Percentiles rank a stretch among this genome's conserved stretches.
phyloP scores from a whole-genome alignment of 2,797 vertebrate species.

The Mycteria americana region DNA sequence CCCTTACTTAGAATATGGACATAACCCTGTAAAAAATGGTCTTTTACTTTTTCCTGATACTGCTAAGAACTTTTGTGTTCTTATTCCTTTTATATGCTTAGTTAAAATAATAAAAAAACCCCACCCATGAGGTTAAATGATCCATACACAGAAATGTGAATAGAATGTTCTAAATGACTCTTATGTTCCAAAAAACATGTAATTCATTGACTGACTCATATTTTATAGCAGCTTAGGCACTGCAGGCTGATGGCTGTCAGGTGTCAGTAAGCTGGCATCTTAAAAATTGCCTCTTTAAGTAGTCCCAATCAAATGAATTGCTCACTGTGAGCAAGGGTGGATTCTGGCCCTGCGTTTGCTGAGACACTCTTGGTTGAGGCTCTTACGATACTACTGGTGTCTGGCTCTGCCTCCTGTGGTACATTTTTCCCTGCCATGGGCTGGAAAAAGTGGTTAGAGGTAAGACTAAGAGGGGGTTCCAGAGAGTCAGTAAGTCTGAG shows the following conservation, averaged over 20 bases:
- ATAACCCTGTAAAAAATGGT: background rate
- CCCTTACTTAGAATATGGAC: background rate
- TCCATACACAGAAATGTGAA: slow-evolving; percentile 15
- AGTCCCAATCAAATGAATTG: slow-evolving; percentile 38
- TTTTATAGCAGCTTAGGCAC: slow-evolving; percentile 10
- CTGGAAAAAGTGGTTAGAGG: slow-evolving; percentile 70
- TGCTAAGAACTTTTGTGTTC: background rate
- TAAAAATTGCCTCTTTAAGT: slow-evolving; percentile 26
- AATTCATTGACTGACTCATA: slow-evolving; percentile 51
- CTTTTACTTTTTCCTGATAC: background rate
- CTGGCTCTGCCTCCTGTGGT: slow-evolving; percentile 66
- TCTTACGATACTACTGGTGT: slow-evolving; percentile 51
- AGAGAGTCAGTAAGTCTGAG: slow-evolving; percentile 67
- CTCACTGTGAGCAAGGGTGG: slow-evolving; percentile 51
- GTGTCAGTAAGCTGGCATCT: slow-evolving; percentile 32
- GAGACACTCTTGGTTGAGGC: slow-evolving; percentile 43
- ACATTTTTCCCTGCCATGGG: slow-evolving; percentile 58
- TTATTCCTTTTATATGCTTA: background rate
- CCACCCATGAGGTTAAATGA: background rate
- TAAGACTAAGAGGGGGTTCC: slow-evolving; percentile 61
- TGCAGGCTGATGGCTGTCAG: slow-evolving; percentile 47
- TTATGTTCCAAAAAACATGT: slow-evolving; percentile 44
- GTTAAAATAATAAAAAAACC: background rate
- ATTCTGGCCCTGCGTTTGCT: slow-evolving; percentile 50
- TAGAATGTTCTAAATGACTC: slow-evolving; percentile 36